Evolutionary conservation across 2,113 vertebrate genomes (phyloP), one percentile per base, ranked within the genome.

Genomic region (Malurus melanocephalus): DNA sequence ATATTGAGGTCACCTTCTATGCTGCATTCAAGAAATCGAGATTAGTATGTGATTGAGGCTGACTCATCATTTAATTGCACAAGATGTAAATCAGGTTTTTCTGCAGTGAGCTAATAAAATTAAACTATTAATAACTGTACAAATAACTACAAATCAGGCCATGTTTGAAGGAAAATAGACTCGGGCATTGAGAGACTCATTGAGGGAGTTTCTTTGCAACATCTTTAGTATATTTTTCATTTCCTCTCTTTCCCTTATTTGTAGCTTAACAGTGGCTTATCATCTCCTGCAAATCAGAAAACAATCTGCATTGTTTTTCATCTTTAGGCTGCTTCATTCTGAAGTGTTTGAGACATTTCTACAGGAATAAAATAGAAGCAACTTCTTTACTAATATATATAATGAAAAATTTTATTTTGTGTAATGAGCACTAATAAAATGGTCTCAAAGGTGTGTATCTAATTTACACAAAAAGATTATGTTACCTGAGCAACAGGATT

Each of bases 21-120:
- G 35, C 32, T 79, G 67, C 87, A 43, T 86, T 92, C 11, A 5
- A 84, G 84, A 82, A 93, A 95, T 32, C 0, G 7, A 79, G 74
- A 90, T 90, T 69, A 85, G 52, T 59, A 56, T 18, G 64, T 90
- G 92, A 93, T 81, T 92, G 94, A 87, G 59, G 53, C 76, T 85
- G 82, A 94, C 85, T 95, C 88, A 91, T 93, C 73, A 74, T 64
- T 92, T 91, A 92, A 86, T 89, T 96, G 77, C 86, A 89, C 52
- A 80, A 91, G 61, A 91, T 91, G 91, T 86, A 91, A 94, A 91
- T 95, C 65, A 92, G 88, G 6, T n/a, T 85, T 92, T 93, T 90
- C 82, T 86, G 73, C 90, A 90, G 69, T n/a, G 92, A 93, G 88
- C 62, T 94, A 94, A 92, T 93, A 89, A 80, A 94, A 92, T 94